Evolutionary conservation across 2,888 invertebrate genomes (phyloP).

Genomic region (Leptinotarsa rubiginosa): DNA sequence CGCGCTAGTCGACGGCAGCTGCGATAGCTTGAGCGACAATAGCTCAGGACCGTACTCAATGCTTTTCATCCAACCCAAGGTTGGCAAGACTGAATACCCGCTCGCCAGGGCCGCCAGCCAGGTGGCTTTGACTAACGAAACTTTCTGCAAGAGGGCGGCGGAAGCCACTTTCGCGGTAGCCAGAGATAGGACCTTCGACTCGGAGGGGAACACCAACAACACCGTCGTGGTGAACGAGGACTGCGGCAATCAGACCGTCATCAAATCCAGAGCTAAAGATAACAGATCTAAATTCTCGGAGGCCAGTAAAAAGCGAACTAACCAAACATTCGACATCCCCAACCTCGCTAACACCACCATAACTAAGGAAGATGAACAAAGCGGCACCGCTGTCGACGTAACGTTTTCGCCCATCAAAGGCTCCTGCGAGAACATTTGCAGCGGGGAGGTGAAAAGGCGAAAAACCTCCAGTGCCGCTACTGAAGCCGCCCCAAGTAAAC

Average conservation of each 20-base stretch:
- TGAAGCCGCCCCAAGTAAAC: slow-evolving; percentile 45
- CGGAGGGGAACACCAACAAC: neutral
- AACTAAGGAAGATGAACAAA: neutral
- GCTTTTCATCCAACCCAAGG: slow-evolving; percentile 63
- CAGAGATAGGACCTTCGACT: neutral
- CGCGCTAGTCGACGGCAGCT: slow-evolving; percentile 49
- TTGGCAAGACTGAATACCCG: neutral
- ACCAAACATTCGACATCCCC: slow-evolving; percentile 29
- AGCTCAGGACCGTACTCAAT: slow-evolving; percentile 74
- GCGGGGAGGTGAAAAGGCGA: slow-evolving; percentile 50
- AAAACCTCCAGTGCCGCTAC: slow-evolving; percentile 40
- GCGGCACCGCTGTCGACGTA: slow-evolving; percentile 4
- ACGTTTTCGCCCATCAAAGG: slow-evolving; percentile 17
- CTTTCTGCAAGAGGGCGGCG: neutral
- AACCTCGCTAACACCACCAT: neutral
- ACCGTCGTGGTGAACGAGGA: neutral
- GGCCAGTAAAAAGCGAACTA: slow-evolving; percentile 40
- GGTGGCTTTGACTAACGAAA: slow-evolving; percentile 12
- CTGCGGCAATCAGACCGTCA: too few species aligned
- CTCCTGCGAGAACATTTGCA: slow-evolving; percentile 45
- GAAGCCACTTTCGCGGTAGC: neutral
- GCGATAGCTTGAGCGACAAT: slow-evolving; percentile 65
- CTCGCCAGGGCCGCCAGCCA: slow-evolving; percentile 13
- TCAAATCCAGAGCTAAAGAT: slow-evolving; percentile 25
- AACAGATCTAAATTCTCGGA: slow-evolving; percentile 22